Base-by-base conservation (phyloP, 2,113 vertebrate species). In the Gallinago paraguaiae region DNA sequence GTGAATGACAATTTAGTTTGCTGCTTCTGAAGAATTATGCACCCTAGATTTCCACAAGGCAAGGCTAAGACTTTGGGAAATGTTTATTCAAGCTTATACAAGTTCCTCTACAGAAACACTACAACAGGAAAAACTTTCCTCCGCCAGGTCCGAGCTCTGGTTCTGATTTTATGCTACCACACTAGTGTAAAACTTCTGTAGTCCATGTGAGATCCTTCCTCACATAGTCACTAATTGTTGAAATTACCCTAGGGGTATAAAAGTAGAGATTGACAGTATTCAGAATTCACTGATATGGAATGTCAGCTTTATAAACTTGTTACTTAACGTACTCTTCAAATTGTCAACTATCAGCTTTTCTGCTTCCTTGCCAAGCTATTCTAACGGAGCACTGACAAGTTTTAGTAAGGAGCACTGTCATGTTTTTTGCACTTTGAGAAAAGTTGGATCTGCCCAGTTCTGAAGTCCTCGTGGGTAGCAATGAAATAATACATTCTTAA, bases 191-290 rank as follows among this genome's bases (percentile, higher is more conserved):
- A 91, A 67, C 22, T 77, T 82, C 63, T 70, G 33, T 76, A 72
- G 59, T 56, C 54, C 41, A 70, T 45, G 27, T 37, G 37, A 91
- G n/a, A 87, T 45, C 20, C 37, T 79, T 80, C 33, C 37, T 76
- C 2, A 0, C n/a, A 45, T 54, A 83, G 54, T 70, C 51, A 45
- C 82, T 95, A 91, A 90, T 82, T 95, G 75, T 45, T 41, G 17
- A 92, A 95, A 95, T 90, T 74, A 80, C 63, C 78, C 31, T 85
- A 35, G n/a, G 46, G 67, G 22, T 70, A 82, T 67, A 79, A 87
- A 92, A 91, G 67, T 50, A 80, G 67, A 95, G 89, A 85, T 17
- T 89, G 70, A 72, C 82, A 80, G 41, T 79, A 77, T 93, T 85
- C 75, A 90, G 77, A 85, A 77, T 77, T 90, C 74, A 89, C 61